phyloP scores from a whole-genome alignment of 2,888 invertebrate genomes.

The Andrena bucephala region DNA sequence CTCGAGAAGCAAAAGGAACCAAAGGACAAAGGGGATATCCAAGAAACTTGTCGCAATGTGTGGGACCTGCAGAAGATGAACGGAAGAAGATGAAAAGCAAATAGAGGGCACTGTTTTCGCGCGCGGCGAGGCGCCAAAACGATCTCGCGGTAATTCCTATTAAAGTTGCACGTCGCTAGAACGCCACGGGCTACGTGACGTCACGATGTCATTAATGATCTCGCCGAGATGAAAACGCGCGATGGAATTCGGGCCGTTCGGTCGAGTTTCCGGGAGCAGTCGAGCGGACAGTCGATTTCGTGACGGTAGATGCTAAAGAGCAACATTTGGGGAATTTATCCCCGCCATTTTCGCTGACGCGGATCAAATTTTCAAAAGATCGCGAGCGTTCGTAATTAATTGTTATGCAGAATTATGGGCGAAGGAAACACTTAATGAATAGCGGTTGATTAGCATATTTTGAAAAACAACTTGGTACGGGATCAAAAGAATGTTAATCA shows the following conservation, averaged over 20 bases:
- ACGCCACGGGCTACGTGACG: constrained; percentile 70
- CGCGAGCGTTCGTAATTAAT: too few relatives aligned
- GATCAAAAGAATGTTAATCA: constrained; percentile 30
- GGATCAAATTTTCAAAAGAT: neutral
- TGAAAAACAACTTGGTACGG: neutral
- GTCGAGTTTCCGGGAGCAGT: neutral
- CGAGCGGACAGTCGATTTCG: neutral
- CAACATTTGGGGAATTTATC: too few relatives aligned
- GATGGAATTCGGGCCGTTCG: constrained; percentile 11
- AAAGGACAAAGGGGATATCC: neutral
- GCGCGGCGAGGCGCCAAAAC: constrained; percentile 56
- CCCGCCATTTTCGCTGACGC: too few relatives aligned
- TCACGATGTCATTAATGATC: constrained; percentile 76
- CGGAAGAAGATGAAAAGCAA: neutral
- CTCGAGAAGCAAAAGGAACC: constrained; percentile 7
- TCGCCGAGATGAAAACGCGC: constrained; percentile 50
- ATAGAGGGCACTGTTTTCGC: constrained; percentile 41
- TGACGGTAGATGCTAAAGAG: too few relatives aligned
- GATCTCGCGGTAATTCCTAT: constrained; percentile 60
- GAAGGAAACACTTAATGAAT: constrained; percentile 11
- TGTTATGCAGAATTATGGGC: neutral
- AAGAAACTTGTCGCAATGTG: constrained; percentile 1
- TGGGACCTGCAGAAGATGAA: neutral
- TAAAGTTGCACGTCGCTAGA: constrained; percentile 58
- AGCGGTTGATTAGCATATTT: neutral